Evolutionary conservation across 2,797 vertebrate species (phyloP).

Genomic region (Eleutherodactylus coqui): DNA sequence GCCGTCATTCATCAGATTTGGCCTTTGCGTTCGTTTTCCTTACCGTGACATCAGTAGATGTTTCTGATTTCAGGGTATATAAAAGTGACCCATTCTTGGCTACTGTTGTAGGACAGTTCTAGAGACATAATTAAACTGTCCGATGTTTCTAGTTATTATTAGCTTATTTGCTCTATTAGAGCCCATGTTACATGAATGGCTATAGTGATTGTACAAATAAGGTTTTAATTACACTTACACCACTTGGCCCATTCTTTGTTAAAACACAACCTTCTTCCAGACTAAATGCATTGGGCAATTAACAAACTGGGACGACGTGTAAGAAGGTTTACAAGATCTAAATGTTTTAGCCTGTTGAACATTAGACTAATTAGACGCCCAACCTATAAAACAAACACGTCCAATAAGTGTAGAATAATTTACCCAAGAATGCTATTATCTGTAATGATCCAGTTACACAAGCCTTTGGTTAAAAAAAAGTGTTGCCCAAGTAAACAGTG

Average conservation of each 20-base stretch:
- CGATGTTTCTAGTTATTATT: conserved; percentile 35
- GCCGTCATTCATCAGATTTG: not conserved
- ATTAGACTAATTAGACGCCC: conserved; percentile 46
- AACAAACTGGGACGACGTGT: conserved; percentile 32
- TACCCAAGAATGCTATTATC: conserved; percentile 23
- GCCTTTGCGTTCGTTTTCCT: not conserved
- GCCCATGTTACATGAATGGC: conserved; percentile 38
- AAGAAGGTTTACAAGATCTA: not conserved
- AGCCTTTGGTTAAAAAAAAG: conserved; percentile 18
- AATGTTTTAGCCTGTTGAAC: conserved; percentile 52
- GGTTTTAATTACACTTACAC: conserved; percentile 51
- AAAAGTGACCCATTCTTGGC: not conserved
- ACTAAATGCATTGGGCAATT: conserved; percentile 53
- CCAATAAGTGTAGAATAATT: conserved; percentile 39
- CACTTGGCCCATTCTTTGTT: conserved; percentile 37
- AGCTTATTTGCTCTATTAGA: conserved; percentile 39
- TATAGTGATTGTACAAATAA: conserved; percentile 51
- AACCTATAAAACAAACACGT: conserved; percentile 47
- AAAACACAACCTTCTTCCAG: conserved; percentile 43
- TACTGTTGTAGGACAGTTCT: not conserved
- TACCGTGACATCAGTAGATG: not conserved
- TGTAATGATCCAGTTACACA: conserved; percentile 35
- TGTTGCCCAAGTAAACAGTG: conserved; percentile 15
- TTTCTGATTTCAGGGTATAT: conserved; percentile 9
- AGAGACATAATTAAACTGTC: not conserved